phyloP scores from a whole-genome alignment of 2,113 vertebrate genomes.

The Scopus umbretta region DNA sequence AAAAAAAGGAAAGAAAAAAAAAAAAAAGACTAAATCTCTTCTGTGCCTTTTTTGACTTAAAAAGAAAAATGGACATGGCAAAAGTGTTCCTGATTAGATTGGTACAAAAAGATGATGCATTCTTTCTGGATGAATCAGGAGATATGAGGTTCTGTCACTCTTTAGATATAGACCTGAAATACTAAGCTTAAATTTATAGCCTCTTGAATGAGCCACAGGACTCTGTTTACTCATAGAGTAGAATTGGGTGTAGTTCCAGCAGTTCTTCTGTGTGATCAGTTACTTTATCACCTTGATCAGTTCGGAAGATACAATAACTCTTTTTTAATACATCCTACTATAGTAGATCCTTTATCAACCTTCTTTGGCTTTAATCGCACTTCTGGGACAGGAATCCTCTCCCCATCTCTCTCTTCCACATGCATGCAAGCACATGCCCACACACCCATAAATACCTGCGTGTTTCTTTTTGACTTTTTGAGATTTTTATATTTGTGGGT shows the following conservation, averaged over 20 bases:
- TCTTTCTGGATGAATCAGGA: conserved; percentile 71
- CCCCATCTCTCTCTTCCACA: conserved; percentile 13
- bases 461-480: neutral
- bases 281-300: conserved; percentile 72
- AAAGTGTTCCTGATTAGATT: conserved; percentile 74
- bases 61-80: conserved; percentile 76
- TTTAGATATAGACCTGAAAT: conserved; percentile 75
- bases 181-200: conserved; percentile 72
- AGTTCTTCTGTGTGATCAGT: conserved; percentile 53
- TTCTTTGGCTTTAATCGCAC: conserved; percentile 59
- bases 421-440: neutral
- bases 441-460: neutral
- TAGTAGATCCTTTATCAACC: conserved; percentile 68
- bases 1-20: too few species aligned
- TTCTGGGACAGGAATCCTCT: conserved; percentile 16
- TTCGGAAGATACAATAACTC: conserved; percentile 69
- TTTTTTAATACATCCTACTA: conserved; percentile 57
- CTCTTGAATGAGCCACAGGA: conserved; percentile 48
- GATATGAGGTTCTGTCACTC: conserved; percentile 70
- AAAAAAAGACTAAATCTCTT: conserved; percentile 46
- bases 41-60: conserved; percentile 57
- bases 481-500: neutral
- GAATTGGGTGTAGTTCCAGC: conserved; percentile 59
- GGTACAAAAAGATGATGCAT: conserved; percentile 71
- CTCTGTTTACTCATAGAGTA: conserved; percentile 66